phyloP scores from a whole-genome alignment of 2,888 invertebrate species.

The Limenitis arthemis region DNA sequence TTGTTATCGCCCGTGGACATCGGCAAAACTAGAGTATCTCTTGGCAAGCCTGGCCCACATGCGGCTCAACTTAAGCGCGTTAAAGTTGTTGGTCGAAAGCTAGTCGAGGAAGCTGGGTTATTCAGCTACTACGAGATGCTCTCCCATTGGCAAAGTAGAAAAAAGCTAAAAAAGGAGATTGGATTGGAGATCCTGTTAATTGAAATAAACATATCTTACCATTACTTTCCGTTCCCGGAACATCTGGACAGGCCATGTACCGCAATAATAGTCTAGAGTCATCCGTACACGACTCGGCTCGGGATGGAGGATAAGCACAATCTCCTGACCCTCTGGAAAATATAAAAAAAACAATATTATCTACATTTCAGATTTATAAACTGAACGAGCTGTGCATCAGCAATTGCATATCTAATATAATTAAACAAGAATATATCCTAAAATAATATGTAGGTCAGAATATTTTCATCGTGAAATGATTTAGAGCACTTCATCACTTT shows the following conservation, averaged over 20 bases:
- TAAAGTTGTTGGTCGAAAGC: too few relatives aligned
- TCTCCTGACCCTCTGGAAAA: constrained; percentile 76
- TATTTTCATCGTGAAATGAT: not conserved
- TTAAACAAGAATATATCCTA: not conserved
- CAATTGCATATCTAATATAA: not conserved
- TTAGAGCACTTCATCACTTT: not conserved
- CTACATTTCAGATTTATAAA: too few relatives aligned
- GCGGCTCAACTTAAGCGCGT: too few relatives aligned
- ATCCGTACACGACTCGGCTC: constrained; percentile 88
- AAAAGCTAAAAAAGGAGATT: not conserved
- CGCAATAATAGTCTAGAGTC: constrained; percentile 83
- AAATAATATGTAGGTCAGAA: not conserved
- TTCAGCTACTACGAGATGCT: too few relatives aligned
- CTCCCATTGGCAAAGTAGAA: too few relatives aligned
- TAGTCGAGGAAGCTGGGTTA: too few relatives aligned
- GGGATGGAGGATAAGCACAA: constrained; percentile 81
- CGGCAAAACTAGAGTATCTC: too few relatives aligned
- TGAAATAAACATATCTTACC: constrained; percentile 57
- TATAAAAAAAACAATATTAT: not conserved
- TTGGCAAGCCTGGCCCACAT: too few relatives aligned
- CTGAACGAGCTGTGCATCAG: too few relatives aligned
- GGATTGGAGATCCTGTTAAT: too few relatives aligned
- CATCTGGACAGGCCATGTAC: constrained; percentile 88
- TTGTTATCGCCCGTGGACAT: too few relatives aligned
- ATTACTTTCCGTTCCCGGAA: constrained; percentile 82